Percentiles rank a stretch among this genome's conserved stretches.
Evolutionary conservation across 2,888 invertebrate species (phyloP).

Genomic region (Choreutis nemorana): DNA sequence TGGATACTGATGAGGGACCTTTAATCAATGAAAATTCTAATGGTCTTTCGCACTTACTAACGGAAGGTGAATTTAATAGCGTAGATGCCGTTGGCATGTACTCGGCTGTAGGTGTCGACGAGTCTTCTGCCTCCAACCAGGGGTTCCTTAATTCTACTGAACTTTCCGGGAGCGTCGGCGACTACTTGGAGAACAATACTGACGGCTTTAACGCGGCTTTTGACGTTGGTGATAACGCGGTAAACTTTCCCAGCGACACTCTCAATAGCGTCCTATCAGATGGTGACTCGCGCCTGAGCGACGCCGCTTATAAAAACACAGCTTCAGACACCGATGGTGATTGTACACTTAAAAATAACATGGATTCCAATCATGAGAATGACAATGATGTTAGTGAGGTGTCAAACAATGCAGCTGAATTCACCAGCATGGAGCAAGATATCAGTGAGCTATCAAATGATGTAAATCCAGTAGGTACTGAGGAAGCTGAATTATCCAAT

Average conservation of each 20-base stretch:
- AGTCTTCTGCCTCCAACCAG: slow-evolving; percentile 54
- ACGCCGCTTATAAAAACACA: slow-evolving; percentile 25
- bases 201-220: slow-evolving; percentile 42
- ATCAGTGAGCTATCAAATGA: too few species aligned
- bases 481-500: too few species aligned
- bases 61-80: slow-evolving; percentile 53
- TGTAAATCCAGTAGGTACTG: too few species aligned
- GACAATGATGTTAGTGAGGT: slow-evolving; percentile 19
- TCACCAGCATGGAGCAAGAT: slow-evolving; percentile 10
- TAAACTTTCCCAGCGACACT: slow-evolving; percentile 48
- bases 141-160: slow-evolving; percentile 56
- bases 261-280: slow-evolving; percentile 43
- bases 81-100: slow-evolving; percentile 48
- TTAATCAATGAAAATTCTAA: slow-evolving; percentile 56
- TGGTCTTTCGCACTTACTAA: slow-evolving; percentile 50
- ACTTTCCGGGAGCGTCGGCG: slow-evolving; percentile 55
- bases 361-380: slow-evolving; percentile 15
- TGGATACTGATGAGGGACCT: slow-evolving; percentile 57
- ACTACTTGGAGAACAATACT: slow-evolving; percentile 49
- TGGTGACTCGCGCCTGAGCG: slow-evolving; percentile 45
- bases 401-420: slow-evolving; percentile 14
- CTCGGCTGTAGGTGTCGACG: slow-evolving; percentile 42
- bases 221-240: slow-evolving; percentile 56
- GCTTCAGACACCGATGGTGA: slow-evolving; percentile 40
- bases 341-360: slow-evolving; percentile 22